Evolutionary conservation across 2,113 vertebrate species (phyloP).

Genomic region (Chionis minor): DNA sequence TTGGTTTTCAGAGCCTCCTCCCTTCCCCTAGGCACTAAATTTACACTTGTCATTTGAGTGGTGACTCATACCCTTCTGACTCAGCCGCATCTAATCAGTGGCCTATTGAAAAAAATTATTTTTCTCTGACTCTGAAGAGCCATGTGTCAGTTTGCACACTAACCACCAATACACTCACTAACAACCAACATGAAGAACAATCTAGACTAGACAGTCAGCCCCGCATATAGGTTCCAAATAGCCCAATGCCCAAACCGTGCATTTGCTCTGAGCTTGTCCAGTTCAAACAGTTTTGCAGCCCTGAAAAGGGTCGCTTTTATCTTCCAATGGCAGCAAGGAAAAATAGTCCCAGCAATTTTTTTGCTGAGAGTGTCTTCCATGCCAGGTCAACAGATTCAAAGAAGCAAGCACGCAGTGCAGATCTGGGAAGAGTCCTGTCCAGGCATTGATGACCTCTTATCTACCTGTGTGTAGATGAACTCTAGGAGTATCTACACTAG

Average conservation of each 20-base stretch:
- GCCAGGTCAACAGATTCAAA: background rate
- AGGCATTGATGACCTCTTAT: background rate
- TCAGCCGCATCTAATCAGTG: conserved; percentile 60
- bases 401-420: background rate
- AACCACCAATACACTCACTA: conserved; percentile 11
- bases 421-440: background rate
- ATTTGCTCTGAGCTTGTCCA: background rate
- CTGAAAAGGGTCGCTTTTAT: background rate
- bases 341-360: background rate
- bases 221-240: background rate
- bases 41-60: conserved; percentile 58
- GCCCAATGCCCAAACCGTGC: background rate
- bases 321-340: background rate
- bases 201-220: background rate
- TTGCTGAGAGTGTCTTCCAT: background rate
- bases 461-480: background rate
- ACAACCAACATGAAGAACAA: background rate
- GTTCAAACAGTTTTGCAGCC: background rate
- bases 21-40: conserved; percentile 49
- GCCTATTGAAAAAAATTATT: conserved; percentile 58
- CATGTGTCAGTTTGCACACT: conserved; percentile 38
- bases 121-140: conserved; percentile 44
- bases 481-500: background rate
- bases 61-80: conserved; percentile 66
- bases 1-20: conserved; percentile 49